A percentile compares a stretch with the other conserved stretches of the same genome.
Conservation (phyloP, 2,113 vertebrate species). For the Parus major region DNA sequence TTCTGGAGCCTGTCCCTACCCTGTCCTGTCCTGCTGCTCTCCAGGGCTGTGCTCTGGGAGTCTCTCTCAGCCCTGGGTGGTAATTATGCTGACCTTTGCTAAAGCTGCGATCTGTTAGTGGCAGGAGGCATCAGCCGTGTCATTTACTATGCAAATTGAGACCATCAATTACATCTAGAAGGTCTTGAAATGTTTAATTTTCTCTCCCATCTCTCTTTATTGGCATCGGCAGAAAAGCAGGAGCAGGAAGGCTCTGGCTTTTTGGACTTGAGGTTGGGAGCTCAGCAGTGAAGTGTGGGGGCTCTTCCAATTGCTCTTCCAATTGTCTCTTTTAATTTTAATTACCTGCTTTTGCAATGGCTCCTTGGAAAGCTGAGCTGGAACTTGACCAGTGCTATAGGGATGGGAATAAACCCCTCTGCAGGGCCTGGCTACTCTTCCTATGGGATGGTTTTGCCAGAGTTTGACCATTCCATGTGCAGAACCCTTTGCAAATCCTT, state of each 20-base stretch:
- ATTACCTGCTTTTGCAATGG: constrained; percentile 12
- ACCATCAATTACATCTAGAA: constrained; percentile 59
- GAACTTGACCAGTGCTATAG: neutral
- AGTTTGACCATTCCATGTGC: fast-evolving
- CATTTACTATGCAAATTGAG: constrained; percentile 69
- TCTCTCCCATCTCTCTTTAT: constrained; percentile 9
- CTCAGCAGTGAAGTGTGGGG: neutral
- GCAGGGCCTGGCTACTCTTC: neutral
- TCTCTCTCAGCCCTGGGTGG: neutral
- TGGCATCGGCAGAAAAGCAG: constrained; percentile 12
- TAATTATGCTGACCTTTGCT: constrained; percentile 64
- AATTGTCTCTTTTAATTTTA: constrained; percentile 13
- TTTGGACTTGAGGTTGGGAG: neutral
- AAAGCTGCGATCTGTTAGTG: constrained; percentile 31
- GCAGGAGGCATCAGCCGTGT: constrained; percentile 50
- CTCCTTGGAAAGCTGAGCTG: neutral
- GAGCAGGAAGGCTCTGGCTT: neutral
- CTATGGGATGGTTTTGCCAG: neutral
- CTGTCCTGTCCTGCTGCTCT: neutral
- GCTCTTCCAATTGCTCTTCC: neutral
- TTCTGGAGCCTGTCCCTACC: neutral
- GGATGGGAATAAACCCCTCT: neutral
- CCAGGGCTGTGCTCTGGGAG: neutral
- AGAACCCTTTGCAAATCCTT: neutral
- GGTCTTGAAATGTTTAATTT: constrained; percentile 47